Percentiles rank a stretch among this genome's conserved stretches.
Evolutionary conservation across 2,797 vertebrate species (phyloP).

Genomic region (Myotis pilosus): DNA sequence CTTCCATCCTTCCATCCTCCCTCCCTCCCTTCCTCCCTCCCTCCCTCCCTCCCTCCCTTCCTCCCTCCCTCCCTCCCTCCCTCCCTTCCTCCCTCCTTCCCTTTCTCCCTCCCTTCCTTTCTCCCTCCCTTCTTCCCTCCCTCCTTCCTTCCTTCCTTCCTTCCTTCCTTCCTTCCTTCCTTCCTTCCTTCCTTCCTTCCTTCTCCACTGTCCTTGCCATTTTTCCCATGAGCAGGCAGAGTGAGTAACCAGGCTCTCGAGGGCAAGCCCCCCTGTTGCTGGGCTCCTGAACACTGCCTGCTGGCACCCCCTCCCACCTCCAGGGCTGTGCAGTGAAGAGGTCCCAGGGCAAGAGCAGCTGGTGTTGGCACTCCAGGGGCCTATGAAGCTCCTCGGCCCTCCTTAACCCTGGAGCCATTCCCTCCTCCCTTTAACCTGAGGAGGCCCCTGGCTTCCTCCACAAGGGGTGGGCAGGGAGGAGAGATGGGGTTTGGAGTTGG

Average conservation of each 20-base stretch:
- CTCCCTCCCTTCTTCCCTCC: no score
- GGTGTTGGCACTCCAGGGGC: not conserved
- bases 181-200: no score
- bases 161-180: fast-evolving
- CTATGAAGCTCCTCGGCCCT: not conserved
- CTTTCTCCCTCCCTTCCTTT: fast-evolving
- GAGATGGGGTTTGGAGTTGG: not conserved
- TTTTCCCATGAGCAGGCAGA: not conserved
- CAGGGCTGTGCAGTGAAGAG: not conserved
- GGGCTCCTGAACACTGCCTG: fast-evolving
- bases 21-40: fast-evolving
- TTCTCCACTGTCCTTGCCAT: not conserved
- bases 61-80: fast-evolving
- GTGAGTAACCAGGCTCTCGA: fast-evolving
- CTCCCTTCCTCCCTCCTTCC: fast-evolving
- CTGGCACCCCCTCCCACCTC: fast-evolving
- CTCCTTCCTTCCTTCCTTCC: fast-evolving
- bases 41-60: fast-evolving
- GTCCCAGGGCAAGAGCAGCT: fast-evolving
- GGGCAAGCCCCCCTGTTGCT: not conserved
- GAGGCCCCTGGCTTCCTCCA: not conserved
- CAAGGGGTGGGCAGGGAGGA: not conserved
- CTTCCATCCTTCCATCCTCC: fast-evolving
- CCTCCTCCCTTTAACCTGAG: not conserved
- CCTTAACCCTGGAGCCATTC: not conserved